Percentiles rank a stretch among this genome's conserved stretches.
Conservation (phyloP, 2,888 invertebrate species). For the Cylloceria caligata region DNA sequence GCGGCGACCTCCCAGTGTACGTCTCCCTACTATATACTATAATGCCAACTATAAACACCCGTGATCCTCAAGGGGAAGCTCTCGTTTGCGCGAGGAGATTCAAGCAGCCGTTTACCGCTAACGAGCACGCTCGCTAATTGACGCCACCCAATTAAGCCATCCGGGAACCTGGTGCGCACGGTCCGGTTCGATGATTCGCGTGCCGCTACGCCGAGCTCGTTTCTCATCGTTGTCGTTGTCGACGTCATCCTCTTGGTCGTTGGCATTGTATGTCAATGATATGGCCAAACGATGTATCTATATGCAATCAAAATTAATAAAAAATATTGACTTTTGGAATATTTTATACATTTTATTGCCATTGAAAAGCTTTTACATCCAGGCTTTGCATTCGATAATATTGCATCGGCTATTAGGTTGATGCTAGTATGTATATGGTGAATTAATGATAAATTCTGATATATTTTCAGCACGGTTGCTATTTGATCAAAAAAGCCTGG, state of each 20-base stretch:
- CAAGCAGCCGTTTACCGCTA: conserved; percentile 75
- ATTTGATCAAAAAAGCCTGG: no score
- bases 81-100: conserved; percentile 43
- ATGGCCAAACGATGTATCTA: background rate
- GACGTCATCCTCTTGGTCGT: background rate
- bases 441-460: no score
- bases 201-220: conserved; percentile 43
- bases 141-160: conserved; percentile 75
- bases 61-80: conserved; percentile 45
- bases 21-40: conserved; percentile 24
- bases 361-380: background rate
- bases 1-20: background rate
- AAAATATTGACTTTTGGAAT: background rate
- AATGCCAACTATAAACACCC: conserved; percentile 48
- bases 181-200: conserved; percentile 68
- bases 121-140: conserved; percentile 77
- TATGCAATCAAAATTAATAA: background rate
- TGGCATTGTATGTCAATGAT: background rate
- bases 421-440: no score
- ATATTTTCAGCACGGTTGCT: no score
- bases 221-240: background rate
- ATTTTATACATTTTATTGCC: background rate
- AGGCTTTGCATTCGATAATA: no score
- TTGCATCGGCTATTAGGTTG: no score
- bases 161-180: conserved; percentile 53